These are phyloP conservation scores for Notarius quadriscutis DNA, from an alignment of 2,113 vertebrate genomes.

Conservation along the genomic window DNA sequence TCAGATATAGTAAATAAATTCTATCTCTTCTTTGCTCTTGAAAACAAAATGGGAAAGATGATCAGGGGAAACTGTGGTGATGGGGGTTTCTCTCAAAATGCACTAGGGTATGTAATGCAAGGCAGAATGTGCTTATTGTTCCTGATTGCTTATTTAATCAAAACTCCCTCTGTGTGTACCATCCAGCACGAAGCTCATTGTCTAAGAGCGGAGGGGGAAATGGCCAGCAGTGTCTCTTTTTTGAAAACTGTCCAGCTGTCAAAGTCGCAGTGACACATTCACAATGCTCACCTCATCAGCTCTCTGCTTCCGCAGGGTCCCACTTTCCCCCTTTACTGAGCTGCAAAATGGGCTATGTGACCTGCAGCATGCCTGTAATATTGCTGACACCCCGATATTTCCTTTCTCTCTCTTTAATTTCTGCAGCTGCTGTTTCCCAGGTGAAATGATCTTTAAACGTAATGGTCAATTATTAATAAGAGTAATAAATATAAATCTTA, in stretches of 20 bases:
- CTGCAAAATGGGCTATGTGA: slow-evolving; percentile 39
- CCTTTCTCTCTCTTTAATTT: background rate
- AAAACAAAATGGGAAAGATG: background rate
- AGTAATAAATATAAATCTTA: background rate
- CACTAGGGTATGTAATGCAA: slow-evolving; percentile 63
- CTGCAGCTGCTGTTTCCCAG: slow-evolving; percentile 3
- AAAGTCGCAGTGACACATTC: slow-evolving; percentile 79
- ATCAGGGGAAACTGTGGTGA: background rate
- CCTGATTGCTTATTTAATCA: slow-evolving; percentile 76
- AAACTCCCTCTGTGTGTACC: slow-evolving; percentile 62
- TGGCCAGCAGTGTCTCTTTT: slow-evolving; percentile 71
- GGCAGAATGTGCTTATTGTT: slow-evolving; percentile 76
- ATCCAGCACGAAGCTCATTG: slow-evolving; percentile 63
- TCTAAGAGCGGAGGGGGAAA: slow-evolving; percentile 70
- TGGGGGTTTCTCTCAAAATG: slow-evolving; percentile 12
- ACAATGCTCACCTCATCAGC: slow-evolving; percentile 71
- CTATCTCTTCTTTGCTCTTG: background rate
- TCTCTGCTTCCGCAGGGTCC: slow-evolving; percentile 57
- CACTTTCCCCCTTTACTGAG: slow-evolving; percentile 53
- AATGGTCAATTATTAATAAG: background rate
- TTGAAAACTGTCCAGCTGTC: slow-evolving; percentile 80
- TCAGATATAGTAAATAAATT: background rate
- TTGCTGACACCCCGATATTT: background rate
- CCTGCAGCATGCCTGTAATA: background rate
- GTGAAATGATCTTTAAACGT: background rate